A percentile compares a stretch with the other conserved stretches of the same genome.
Conservation (phyloP, 1,140 invertebrate species). For the Babylonia areolata region DNA sequence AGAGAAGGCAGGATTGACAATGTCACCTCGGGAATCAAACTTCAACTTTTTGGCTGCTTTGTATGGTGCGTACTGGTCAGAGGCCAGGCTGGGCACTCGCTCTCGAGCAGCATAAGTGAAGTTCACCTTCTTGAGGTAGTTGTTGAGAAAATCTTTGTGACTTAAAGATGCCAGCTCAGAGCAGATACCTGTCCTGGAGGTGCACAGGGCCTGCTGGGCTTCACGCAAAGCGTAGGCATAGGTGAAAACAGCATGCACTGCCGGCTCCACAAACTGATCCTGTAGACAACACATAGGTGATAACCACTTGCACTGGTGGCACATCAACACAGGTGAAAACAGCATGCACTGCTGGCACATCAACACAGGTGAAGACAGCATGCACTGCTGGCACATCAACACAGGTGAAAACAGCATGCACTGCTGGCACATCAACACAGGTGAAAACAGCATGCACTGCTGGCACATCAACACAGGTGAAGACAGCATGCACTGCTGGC, state of each 20-base stretch:
- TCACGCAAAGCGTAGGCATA: slow-evolving; percentile 74
- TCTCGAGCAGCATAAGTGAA: slow-evolving; percentile 70
- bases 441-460: no score
- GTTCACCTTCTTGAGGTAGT: slow-evolving; percentile 74
- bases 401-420: no score
- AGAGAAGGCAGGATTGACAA: slow-evolving; percentile 61
- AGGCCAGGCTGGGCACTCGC: slow-evolving; percentile 71
- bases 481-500: no score
- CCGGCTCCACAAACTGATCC: slow-evolving; percentile 73
- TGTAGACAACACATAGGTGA: slow-evolving; percentile 53
- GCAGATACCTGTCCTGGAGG: slow-evolving; percentile 67
- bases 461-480: no score
- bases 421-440: no score
- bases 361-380: no score
- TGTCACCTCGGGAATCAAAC: slow-evolving; percentile 70
- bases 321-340: no score
- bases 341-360: no score
- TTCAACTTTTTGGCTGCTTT: slow-evolving; percentile 69
- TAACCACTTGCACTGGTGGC: no score
- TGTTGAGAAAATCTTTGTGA: slow-evolving; percentile 69
- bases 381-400: no score
- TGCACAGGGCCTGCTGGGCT: slow-evolving; percentile 72
- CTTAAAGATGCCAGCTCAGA: slow-evolving; percentile 62
- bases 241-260: slow-evolving; percentile 75
- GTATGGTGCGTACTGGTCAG: slow-evolving; percentile 70